Evolutionary conservation across 2,888 invertebrate genomes (phyloP), one percentile per base, ranked within the genome.

Genomic region (Seira musarum): DNA sequence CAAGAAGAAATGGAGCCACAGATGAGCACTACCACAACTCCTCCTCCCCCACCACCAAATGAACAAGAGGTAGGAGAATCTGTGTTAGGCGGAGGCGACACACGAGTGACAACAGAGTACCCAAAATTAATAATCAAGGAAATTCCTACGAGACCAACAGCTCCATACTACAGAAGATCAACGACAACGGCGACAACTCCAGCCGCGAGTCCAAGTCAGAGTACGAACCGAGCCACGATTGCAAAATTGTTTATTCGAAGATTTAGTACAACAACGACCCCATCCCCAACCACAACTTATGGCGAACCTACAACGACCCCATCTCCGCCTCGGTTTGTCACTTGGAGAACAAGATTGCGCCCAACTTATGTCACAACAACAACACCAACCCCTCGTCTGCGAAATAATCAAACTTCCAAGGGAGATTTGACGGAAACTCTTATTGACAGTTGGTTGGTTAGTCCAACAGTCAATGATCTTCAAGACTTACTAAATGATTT

Each of bases 121-220:
- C 84, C 84, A 1, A 81, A 84, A 30, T 70, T 85, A 2, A 82
- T 85, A 22, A 86, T 86, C 30, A 85, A 86, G 61, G 85, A 85
- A 80, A 74, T 85, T 21, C 82, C 81, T 61, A 80, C 82, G 0
- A 64, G 82, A 6, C 77, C 84, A 2, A 79, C 80, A 8, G 75
- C 79, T 35, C 84, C 84, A 13, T 84, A 82, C 46, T 74, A 75
- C 40, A 40, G 71, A 53, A 64, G 72, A n/a, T 40, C 78, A 1
- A 81, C 69, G n/a, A 80, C 70, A 46, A 65, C 65, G 21, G 21
- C 80, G 0, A 83, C 84, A 21, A 81, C 85, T 13, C n/a, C 82
- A 1, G 71, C 71, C 30, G 40, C 67, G 21, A 21, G 6, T 19
- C 67, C 15, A 35, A 77, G 80, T 30, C 64, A 5, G 13, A 71